Evolutionary conservation across 30 jellyfish, hydroid and myxozoan species (phyloP).

Genomic region (Aurelia aurita complex sp. Pacific): DNA sequence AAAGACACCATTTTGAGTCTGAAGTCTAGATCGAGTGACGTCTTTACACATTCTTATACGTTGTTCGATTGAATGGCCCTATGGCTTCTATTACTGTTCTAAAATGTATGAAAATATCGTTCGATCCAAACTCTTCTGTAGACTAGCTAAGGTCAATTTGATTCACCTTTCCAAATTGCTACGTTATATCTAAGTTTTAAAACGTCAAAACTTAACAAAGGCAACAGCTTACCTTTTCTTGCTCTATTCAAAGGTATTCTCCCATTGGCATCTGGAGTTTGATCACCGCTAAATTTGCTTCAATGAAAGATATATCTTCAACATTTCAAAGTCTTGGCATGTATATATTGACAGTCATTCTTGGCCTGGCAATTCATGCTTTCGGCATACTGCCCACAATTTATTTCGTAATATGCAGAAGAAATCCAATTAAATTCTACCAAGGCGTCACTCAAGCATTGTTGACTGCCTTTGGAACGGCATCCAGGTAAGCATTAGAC

Average conservation of each 20-base stretch:
- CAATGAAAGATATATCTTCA: conserved; percentile 78
- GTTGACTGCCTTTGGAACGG: conserved; percentile 87
- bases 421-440: conserved; percentile 72
- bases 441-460: conserved; percentile 80
- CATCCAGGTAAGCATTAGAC: conserved; percentile 52
- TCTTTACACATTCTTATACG: no score
- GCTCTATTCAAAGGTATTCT: conserved; percentile 63
- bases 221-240: background rate
- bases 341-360: conserved; percentile 90
- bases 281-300: conserved; percentile 89
- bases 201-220: no score
- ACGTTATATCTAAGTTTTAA: background rate
- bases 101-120: no score
- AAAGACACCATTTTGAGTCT: no score
- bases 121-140: no score
- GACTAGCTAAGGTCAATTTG: no score
- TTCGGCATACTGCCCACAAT: conserved; percentile 75
- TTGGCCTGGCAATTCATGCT: conserved; percentile 89
- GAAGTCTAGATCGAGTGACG: no score
- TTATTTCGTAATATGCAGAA: conserved; percentile 65
- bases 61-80: no score
- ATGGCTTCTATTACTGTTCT: no score
- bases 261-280: conserved; percentile 96
- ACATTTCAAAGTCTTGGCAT: conserved; percentile 91
- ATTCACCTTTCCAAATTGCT: no score